Conservation (phyloP, 2,888 invertebrate genomes). For the Trimorus sp. region DNA sequence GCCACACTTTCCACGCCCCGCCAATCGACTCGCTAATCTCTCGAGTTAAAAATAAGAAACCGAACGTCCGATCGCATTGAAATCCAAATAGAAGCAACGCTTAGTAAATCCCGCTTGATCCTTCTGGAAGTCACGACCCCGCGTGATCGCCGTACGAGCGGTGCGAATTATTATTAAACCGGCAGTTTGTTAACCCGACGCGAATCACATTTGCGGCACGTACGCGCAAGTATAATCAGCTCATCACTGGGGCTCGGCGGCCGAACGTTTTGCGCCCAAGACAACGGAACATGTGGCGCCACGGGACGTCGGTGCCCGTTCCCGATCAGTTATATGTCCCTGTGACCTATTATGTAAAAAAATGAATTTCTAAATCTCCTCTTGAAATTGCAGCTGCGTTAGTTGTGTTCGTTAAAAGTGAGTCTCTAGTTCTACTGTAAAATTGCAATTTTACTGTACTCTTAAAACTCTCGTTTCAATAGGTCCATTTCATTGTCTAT, state of each 20-base stretch:
- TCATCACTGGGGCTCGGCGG: constrained; percentile 61
- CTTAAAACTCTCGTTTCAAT: no score
- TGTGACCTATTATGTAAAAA: no score
- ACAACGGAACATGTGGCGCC: constrained; percentile 72
- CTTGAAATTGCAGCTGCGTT: no score
- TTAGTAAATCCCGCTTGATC: constrained; percentile 52
- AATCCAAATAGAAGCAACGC: constrained; percentile 51
- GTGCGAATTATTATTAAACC: constrained; percentile 59
- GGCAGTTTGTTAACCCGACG: constrained; percentile 61
- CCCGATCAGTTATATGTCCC: constrained; percentile 34
- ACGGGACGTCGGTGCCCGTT: constrained; percentile 48
- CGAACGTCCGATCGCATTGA: constrained; percentile 35
- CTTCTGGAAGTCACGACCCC: constrained; percentile 48
- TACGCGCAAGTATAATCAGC: constrained; percentile 56
- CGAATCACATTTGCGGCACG: constrained; percentile 58
- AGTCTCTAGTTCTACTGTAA: no score
- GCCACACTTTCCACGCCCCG: no score
- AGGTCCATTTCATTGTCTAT: no score
- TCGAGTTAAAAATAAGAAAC: constrained; percentile 38
- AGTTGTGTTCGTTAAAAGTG: no score
- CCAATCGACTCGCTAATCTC: not conserved
- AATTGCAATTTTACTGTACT: no score
- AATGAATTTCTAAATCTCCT: no score
- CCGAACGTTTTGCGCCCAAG: constrained; percentile 51
- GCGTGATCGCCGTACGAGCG: constrained; percentile 43